Evolutionary conservation across 92 coral and sea anemone genomes (phyloP).

Genomic region (Paramuricea clavata): DNA sequence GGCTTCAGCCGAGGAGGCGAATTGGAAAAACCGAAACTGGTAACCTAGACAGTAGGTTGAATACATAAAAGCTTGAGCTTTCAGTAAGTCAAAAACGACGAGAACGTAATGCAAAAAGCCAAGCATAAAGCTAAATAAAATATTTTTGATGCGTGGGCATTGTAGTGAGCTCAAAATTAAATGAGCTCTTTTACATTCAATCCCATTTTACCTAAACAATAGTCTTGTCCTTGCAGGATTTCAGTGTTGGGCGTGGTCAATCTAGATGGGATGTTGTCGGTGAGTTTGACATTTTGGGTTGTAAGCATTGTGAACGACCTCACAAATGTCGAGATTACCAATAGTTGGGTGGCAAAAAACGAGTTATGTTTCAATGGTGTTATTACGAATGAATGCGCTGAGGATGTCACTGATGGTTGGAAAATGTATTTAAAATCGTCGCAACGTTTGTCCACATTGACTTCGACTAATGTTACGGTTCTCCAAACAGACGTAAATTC

Average conservation of each 20-base stretch:
- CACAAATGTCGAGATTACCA: conserved; percentile 24
- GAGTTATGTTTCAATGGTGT: conserved; percentile 1
- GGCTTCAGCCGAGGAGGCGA: too few species aligned
- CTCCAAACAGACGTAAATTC: background rate
- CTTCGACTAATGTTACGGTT: background rate
- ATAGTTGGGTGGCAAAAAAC: background rate
- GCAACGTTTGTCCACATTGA: conserved; percentile 5
- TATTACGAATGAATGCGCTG: conserved; percentile 30
- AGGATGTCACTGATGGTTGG: conserved; percentile 40
- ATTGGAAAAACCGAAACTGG: too few species aligned
- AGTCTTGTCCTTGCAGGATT: background rate
- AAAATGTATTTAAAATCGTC: conserved; percentile 27
- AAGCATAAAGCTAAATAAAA: too few species aligned
- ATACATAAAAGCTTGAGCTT: too few species aligned
- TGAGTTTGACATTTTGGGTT: conserved; percentile 22
- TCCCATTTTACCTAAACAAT: background rate
- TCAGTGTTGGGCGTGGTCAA: background rate
- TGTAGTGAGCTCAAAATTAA: too few species aligned
- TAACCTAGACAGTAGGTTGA: too few species aligned
- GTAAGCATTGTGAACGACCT: conserved; percentile 27
- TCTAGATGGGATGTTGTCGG: background rate
- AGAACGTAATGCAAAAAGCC: too few species aligned
- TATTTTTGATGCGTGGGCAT: too few species aligned
- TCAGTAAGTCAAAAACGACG: too few species aligned
- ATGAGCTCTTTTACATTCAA: too few species aligned